Percentiles rank a stretch among this genome's conserved stretches.
phyloP scores from a whole-genome alignment of 2,797 vertebrate species.

The Columba guinea region DNA sequence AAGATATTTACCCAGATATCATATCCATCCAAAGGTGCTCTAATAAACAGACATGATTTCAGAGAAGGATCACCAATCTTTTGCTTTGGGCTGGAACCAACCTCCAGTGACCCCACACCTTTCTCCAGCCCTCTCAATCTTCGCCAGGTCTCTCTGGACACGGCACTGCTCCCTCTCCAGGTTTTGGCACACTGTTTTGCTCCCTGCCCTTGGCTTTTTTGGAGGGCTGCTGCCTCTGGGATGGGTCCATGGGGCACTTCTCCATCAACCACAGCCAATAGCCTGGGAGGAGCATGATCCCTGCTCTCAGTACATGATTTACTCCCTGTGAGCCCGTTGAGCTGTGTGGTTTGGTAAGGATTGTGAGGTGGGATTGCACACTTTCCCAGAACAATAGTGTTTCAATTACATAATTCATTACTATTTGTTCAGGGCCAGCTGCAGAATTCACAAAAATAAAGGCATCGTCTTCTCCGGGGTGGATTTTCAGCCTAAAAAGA shows the following conservation, averaged over 20 bases:
- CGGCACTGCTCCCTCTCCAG: accelerated
- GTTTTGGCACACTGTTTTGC: accelerated
- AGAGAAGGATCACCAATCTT: not conserved
- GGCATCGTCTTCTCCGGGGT: accelerated
- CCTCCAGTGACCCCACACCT: not conserved
- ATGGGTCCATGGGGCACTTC: not conserved
- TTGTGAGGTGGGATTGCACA: accelerated
- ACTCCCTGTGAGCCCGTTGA: accelerated
- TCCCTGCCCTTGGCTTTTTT: not conserved
- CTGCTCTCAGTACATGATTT: not conserved
- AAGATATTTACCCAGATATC: not conserved
- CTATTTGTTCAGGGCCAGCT: not conserved
- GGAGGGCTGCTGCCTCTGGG: not conserved
- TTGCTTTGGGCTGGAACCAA: not conserved
- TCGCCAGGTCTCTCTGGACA: accelerated
- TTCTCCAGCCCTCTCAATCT: accelerated
- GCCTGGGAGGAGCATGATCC: not conserved
- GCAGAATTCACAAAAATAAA: not conserved
- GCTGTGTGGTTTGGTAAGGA: not conserved
- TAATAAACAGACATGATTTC: not conserved
- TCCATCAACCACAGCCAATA: not conserved
- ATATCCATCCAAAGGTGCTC: not conserved
- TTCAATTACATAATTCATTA: not conserved
- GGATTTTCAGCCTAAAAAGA: not conserved
- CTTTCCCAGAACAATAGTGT: not conserved